Percentiles rank a stretch among this genome's conserved stretches.
phyloP scores from a whole-genome alignment of 2,797 vertebrate species.

The Anableps anableps region DNA sequence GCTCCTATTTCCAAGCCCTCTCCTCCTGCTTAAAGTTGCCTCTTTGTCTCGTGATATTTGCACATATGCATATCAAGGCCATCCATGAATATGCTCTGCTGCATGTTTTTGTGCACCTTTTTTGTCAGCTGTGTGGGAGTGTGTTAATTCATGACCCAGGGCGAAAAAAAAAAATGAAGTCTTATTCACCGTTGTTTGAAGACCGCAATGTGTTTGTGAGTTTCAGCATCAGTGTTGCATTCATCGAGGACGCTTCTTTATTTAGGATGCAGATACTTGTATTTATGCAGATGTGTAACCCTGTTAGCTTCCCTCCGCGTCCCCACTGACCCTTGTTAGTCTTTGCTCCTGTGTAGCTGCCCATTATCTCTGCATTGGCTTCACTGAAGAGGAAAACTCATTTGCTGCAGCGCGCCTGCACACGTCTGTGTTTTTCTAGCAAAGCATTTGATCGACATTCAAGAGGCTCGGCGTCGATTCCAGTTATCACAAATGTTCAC shows the following conservation, averaged over 20 bases:
- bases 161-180: constrained; percentile 57
- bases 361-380: constrained; percentile 53
- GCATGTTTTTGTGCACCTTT: constrained; percentile 69
- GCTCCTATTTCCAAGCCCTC: constrained; percentile 56
- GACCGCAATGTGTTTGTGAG: constrained; percentile 52
- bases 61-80: constrained; percentile 69
- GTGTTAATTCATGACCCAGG: constrained; percentile 77
- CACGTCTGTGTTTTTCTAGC: constrained; percentile 32
- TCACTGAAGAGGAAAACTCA: constrained; percentile 61
- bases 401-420: constrained; percentile 42
- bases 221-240: constrained; percentile 39
- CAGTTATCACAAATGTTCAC: constrained; percentile 35
- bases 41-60: constrained; percentile 63
- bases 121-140: constrained; percentile 76
- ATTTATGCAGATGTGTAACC: constrained; percentile 59
- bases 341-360: constrained; percentile 52
- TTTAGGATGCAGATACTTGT: constrained; percentile 56
- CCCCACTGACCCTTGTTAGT: constrained; percentile 71
- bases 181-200: constrained; percentile 61
- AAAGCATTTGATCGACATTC: constrained; percentile 50
- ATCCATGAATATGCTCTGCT: constrained; percentile 57
- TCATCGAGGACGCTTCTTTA: constrained; percentile 48
- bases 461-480: constrained; percentile 43
- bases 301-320: constrained; percentile 47
- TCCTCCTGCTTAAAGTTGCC: constrained; percentile 46